phyloP scores from a whole-genome alignment of 2,113 vertebrate genomes.

The Butorides virescens region DNA sequence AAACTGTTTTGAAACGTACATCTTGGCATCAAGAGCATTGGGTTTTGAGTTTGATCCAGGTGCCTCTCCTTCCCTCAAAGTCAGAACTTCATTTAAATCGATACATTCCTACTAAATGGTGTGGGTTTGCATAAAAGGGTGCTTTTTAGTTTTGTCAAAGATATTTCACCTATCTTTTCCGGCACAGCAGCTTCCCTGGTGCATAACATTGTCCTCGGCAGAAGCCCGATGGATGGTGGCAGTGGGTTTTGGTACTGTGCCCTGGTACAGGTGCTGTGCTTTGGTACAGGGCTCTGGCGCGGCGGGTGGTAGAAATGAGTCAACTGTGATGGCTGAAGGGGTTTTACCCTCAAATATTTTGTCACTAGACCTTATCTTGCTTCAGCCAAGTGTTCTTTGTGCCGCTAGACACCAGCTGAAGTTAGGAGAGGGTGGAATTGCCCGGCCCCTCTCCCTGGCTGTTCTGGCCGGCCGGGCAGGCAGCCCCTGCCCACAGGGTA shows the following conservation, averaged over 20 bases:
- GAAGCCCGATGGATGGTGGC: not conserved
- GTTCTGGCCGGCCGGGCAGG: too few relatives aligned
- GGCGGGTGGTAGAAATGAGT: not conserved
- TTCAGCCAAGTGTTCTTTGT: not conserved
- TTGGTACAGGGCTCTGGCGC: not conserved
- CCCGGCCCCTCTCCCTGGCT: not conserved
- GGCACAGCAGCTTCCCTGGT: not conserved
- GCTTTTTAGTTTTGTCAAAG: not conserved
- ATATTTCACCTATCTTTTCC: not conserved
- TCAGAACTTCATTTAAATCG: not conserved
- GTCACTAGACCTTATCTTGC: not conserved
- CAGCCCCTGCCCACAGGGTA: not conserved
- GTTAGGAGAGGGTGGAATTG: not conserved
- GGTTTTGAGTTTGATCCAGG: not conserved
- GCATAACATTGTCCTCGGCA: accelerated
- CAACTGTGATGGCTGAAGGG: not conserved
- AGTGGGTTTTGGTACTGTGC: accelerated
- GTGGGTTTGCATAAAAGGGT: not conserved
- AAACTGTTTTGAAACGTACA: not conserved
- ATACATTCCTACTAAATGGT: not conserved
- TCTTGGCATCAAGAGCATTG: not conserved
- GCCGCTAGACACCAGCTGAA: not conserved
- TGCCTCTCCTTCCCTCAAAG: not conserved
- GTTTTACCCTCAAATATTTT: accelerated
- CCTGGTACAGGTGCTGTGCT: too few relatives aligned